A percentile compares a stretch with the other conserved stretches of the same genome.
These are phyloP conservation scores for Bombylius major DNA, from an alignment of 2,888 invertebrate genomes.

Conservation along the genomic window DNA sequence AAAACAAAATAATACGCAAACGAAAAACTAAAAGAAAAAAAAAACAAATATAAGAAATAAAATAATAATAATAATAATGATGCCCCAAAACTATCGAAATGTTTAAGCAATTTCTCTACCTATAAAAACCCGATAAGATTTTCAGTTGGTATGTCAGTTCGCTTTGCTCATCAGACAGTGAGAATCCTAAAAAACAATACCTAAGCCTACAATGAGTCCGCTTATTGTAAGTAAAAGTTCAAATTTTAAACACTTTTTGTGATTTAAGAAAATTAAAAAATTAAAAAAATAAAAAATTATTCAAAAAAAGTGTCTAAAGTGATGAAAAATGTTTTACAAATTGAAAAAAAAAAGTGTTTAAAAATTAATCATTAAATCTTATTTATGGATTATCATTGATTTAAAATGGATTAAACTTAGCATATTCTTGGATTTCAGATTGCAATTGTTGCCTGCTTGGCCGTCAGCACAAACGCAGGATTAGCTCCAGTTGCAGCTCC, in stretches of 20 bases:
- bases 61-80: not conserved
- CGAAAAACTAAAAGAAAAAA: not conserved
- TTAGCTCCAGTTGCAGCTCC: constrained; percentile 21
- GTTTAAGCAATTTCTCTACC: constrained; percentile 14
- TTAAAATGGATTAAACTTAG: constrained; percentile 8
- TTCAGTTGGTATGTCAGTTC: constrained; percentile 33
- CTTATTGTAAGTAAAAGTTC: constrained; percentile 32
- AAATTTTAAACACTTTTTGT: not conserved
- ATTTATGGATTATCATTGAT: constrained; percentile 1
- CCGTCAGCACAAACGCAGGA: constrained; percentile 30
- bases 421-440: constrained; percentile 18
- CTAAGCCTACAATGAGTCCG: constrained; percentile 36
- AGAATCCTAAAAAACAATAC: constrained; percentile 22
- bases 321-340: not conserved
- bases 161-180: constrained; percentile 36
- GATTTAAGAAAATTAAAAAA: not conserved
- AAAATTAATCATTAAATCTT: not conserved
- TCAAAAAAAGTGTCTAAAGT: not conserved
- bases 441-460: constrained; percentile 34
- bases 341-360: not conserved
- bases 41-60: not conserved
- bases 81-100: not conserved
- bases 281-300: not conserved
- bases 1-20: not conserved
- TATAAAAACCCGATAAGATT: constrained; percentile 28